Evolutionary conservation across 2,797 vertebrate species (phyloP).

Genomic region (Eulemur albifrons): DNA sequence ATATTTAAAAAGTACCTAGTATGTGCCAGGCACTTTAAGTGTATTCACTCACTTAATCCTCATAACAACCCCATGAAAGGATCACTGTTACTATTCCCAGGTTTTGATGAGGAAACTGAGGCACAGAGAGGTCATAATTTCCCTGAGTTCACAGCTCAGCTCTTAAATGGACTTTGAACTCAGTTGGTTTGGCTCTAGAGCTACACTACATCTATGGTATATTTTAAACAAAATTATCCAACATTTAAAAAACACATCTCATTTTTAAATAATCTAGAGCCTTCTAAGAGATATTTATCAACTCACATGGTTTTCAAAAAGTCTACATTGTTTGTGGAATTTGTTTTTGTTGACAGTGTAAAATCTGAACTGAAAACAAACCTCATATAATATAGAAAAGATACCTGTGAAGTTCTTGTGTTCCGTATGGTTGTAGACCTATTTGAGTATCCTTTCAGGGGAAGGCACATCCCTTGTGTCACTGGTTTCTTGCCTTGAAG

Average conservation of each 20-base stretch:
- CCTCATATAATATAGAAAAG: background rate
- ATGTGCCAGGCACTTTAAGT: background rate
- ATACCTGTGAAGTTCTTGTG: background rate
- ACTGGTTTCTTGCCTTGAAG: background rate
- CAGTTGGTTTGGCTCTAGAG: background rate
- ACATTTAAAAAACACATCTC: background rate
- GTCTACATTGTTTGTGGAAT: background rate
- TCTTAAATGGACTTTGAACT: slow-evolving; percentile 19
- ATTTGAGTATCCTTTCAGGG: background rate
- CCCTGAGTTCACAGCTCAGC: background rate
- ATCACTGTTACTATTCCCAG: background rate
- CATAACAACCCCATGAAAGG: background rate
- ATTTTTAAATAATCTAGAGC: background rate
- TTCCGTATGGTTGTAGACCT: background rate
- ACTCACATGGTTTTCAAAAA: background rate
- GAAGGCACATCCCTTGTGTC: background rate
- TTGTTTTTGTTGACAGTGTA: background rate
- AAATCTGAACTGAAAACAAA: slow-evolving; percentile 31
- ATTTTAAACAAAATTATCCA: background rate
- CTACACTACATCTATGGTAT: background rate
- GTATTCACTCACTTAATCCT: background rate
- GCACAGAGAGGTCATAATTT: background rate
- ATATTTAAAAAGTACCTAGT: background rate
- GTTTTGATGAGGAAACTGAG: slow-evolving; percentile 5
- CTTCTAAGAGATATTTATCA: slow-evolving; percentile 15